Evolutionary conservation across 1,140 invertebrate species (phyloP), one percentile per base, ranked within the genome.

Genomic region (Aphidius gifuensis): DNA sequence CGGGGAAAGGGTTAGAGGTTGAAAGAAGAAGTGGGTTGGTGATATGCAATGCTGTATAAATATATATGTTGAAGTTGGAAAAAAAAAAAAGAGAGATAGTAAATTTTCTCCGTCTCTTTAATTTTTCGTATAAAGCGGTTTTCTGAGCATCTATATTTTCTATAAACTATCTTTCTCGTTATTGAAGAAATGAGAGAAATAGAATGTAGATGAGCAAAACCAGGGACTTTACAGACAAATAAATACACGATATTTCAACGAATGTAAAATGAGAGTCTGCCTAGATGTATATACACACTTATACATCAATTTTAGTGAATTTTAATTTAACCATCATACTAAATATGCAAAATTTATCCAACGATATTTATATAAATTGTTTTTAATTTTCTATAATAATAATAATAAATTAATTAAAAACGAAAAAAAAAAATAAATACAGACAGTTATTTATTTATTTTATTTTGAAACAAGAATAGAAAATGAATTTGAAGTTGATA

Each of bases 231-330:
- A 71, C 72, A 74, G 73, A 74, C 73, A 74, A 74, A 74, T 74
- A 74, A 74, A 74, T 74, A 74, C 71, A 71, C 73, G 71, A 74
- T 74, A 74, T 74, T 72, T 74, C 72, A 73, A 62, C 63, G 58
- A 71, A 74, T 74, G 72, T 72, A 68, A 74, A 74, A 74, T 74
- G 73, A 74, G 70, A 74, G 71, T 74, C 70, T 71, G 68, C 69
- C 61, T 62, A 32, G 40, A 50, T 9, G 16, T 40, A 50, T 47
- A 53, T 53, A 38, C 40, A 23, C 38, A 39, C 5, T 6, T 40
- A 53, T 40, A 9, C 16, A 51, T 43, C 11, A 23, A 16, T 69
- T 67, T 66, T 60, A 66, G 71, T 74, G 68, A 72, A 74, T 74
- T 74, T 74, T 74, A 72, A 74, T 74, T 72, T 70, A 64, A 61